These are phyloP conservation scores for Xestoiulus laeticollis DNA, from an alignment of 2,888 invertebrate species.

Conservation along the genomic window DNA sequence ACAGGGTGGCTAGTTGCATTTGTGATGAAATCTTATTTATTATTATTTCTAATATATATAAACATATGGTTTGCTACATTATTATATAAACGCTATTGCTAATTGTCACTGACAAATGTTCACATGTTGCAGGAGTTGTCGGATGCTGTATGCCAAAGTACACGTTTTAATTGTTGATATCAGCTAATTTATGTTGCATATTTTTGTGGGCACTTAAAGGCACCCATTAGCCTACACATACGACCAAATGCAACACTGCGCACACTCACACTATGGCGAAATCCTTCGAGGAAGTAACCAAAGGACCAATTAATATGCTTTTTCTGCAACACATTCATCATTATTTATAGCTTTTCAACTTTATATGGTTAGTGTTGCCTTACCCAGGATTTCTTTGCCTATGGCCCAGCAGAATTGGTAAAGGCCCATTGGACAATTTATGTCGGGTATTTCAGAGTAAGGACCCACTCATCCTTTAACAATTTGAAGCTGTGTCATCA, in stretches of 20 bases:
- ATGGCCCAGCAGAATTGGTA: background rate
- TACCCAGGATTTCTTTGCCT: too few species aligned
- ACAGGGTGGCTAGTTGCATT: background rate
- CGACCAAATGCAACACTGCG: background rate
- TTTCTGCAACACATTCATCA: background rate
- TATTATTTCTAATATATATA: constrained; percentile 17
- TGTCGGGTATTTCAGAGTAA: background rate
- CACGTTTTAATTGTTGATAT: background rate
- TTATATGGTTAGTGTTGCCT: background rate
- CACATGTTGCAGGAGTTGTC: background rate
- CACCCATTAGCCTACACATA: background rate
- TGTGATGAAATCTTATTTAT: constrained; percentile 17
- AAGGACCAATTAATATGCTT: constrained; percentile 15
- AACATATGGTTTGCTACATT: background rate
- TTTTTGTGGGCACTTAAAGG: background rate
- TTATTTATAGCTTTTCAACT: background rate
- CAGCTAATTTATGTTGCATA: background rate
- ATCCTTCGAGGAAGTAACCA: constrained; percentile 8
- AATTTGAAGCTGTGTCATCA: background rate
- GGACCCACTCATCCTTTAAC: background rate
- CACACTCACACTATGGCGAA: background rate
- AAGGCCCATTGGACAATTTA: background rate
- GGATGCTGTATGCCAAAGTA: background rate
- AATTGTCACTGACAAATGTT: background rate
- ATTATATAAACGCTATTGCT: background rate